phyloP scores from a whole-genome alignment of 2,888 invertebrate genomes.

The Trachelus troglodyta region DNA sequence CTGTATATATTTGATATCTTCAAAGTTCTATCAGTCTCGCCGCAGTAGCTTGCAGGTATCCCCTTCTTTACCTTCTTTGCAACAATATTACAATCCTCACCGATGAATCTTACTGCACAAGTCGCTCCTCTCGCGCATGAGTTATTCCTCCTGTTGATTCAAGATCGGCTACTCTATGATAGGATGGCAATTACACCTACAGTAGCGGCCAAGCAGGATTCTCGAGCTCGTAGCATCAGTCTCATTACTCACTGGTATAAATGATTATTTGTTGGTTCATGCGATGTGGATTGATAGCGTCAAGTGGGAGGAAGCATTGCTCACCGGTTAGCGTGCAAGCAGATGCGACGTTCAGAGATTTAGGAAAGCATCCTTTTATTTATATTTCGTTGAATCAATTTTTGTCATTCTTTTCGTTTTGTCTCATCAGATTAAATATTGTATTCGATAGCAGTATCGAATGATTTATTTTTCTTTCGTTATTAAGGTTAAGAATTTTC shows the following conservation, averaged over 20 bases:
- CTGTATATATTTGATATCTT: not conserved
- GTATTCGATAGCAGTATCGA: not conserved
- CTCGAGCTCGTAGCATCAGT: conserved; percentile 17
- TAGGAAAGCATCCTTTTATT: not conserved
- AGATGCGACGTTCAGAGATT: conserved; percentile 20
- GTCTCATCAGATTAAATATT: not conserved
- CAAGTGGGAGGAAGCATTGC: conserved; percentile 1
- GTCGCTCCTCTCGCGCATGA: conserved; percentile 14
- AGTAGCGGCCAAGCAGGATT: conserved; percentile 6
- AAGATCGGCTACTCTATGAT: conserved; percentile 25
- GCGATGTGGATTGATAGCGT: conserved; percentile 25
- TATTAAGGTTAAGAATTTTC: not conserved
- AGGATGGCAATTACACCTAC: conserved; percentile 29
- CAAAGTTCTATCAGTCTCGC: not conserved
- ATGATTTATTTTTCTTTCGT: not conserved
- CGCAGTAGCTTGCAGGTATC: not conserved
- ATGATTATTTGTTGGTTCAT: conserved; percentile 19
- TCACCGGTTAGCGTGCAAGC: conserved; percentile 22
- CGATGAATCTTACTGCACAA: conserved; percentile 16
- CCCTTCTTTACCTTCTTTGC: not conserved
- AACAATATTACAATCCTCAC: not conserved
- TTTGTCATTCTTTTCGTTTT: not conserved
- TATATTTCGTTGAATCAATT: not conserved
- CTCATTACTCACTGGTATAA: conserved; percentile 24
- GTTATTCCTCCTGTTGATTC: not conserved